Evolutionary conservation across 2,113 vertebrate species (phyloP).

Genomic region (Chamaea fasciata): DNA sequence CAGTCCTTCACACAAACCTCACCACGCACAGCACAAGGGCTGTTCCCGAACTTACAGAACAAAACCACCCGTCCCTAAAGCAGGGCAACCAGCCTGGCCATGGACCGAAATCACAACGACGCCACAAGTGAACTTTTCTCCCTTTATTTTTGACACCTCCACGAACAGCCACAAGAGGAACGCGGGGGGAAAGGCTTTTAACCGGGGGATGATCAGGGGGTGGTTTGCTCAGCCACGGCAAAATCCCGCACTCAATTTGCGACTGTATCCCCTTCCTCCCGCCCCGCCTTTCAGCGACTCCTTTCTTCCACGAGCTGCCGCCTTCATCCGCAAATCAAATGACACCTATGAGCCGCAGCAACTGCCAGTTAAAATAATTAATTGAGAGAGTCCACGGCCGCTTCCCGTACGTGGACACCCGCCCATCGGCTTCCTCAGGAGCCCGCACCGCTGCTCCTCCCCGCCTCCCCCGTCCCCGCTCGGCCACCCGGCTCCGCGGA

Average conservation of each 20-base stretch:
- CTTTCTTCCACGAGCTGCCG: fast-evolving
- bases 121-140: fast-evolving
- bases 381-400: fast-evolving
- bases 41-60: fast-evolving
- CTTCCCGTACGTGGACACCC: fast-evolving
- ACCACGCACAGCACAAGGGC: fast-evolving
- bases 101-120: fast-evolving
- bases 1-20: background rate
- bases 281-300: fast-evolving
- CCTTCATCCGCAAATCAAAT: fast-evolving
- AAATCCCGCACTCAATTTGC: fast-evolving
- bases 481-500: background rate
- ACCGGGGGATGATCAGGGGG: fast-evolving
- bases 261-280: background rate
- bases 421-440: fast-evolving
- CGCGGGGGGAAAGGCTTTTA: fast-evolving
- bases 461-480: no score
- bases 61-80: fast-evolving
- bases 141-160: background rate
- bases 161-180: background rate
- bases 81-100: fast-evolving
- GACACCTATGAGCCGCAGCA: fast-evolving
- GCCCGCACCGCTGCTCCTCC: no score
- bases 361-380: background rate
- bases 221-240: background rate